Evolutionary conservation across 2,888 invertebrate species (phyloP).

Genomic region (Eilema griseolum): DNA sequence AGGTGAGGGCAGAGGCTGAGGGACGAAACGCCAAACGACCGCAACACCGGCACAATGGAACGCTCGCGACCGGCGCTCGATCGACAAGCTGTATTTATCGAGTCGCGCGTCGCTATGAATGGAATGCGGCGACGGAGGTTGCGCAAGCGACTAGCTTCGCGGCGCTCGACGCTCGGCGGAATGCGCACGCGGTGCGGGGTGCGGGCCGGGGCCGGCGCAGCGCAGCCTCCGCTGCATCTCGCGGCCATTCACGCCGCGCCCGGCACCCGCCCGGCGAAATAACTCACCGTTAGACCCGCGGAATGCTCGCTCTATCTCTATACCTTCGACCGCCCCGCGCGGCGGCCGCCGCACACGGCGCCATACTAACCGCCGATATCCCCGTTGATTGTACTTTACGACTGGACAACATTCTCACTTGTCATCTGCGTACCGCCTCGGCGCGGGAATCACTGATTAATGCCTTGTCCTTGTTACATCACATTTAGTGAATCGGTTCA

Average conservation of each 20-base stretch:
- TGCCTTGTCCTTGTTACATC: slow-evolving; percentile 18
- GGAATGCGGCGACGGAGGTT: slow-evolving; percentile 84
- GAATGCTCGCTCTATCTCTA: slow-evolving; percentile 83
- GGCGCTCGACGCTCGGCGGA: slow-evolving; percentile 72
- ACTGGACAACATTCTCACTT: slow-evolving; percentile 26
- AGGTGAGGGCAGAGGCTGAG: slow-evolving; percentile 58
- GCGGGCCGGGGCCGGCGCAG: slow-evolving; percentile 55
- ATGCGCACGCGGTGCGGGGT: slow-evolving; percentile 61
- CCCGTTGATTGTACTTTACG: slow-evolving; percentile 29
- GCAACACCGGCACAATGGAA: slow-evolving; percentile 34
- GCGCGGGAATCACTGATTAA: slow-evolving; percentile 16
- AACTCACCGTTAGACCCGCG: slow-evolving; percentile 84
- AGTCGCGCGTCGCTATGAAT: slow-evolving; percentile 80
- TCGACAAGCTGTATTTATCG: slow-evolving; percentile 56
- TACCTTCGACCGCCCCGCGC: slow-evolving; percentile 54
- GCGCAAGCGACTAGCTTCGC: slow-evolving; percentile 80
- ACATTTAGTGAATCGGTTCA: slow-evolving; percentile 6
- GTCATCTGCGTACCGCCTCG: slow-evolving; percentile 16
- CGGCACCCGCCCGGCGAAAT: slow-evolving; percentile 78
- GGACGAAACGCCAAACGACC: slow-evolving; percentile 34
- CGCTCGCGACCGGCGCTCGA: slow-evolving; percentile 44
- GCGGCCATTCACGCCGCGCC: slow-evolving; percentile 83
- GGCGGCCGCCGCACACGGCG: slow-evolving; percentile 53
- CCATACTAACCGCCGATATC: slow-evolving; percentile 53
- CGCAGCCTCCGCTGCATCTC: slow-evolving; percentile 80